Conservation (phyloP, 2,797 vertebrate species). For the Otolemur crassicaudatus region DNA sequence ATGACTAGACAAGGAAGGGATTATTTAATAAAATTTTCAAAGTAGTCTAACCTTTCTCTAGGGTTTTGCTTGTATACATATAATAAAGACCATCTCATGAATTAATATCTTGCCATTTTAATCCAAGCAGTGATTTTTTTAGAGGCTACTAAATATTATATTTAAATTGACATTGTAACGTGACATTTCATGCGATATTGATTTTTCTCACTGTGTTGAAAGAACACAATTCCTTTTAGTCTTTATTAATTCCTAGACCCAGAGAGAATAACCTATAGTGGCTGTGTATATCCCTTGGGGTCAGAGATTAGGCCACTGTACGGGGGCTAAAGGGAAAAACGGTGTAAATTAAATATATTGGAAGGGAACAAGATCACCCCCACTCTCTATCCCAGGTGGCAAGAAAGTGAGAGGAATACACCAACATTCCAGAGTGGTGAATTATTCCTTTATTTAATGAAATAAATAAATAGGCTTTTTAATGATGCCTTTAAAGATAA, state of each 20-base stretch:
- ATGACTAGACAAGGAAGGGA: background rate
- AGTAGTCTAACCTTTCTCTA: background rate
- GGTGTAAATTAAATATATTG: background rate
- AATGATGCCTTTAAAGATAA: background rate
- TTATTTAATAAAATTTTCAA: background rate
- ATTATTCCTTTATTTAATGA: background rate
- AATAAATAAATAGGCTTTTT: background rate
- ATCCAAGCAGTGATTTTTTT: background rate
- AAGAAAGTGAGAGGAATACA: background rate
- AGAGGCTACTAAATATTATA: background rate
- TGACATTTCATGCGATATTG: background rate
- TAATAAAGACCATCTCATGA: background rate
- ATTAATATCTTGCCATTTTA: background rate
- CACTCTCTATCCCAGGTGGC: background rate
- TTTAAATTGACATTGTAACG: constrained; percentile 10
- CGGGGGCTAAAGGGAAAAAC: background rate
- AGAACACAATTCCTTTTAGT: background rate
- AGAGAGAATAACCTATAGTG: background rate
- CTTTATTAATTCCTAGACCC: background rate
- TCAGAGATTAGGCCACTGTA: background rate
- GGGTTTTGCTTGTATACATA: background rate
- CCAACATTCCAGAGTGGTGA: background rate
- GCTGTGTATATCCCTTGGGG: background rate
- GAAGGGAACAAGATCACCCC: background rate
- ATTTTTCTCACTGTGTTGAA: constrained; percentile 4